Conservation (phyloP, 2,888 invertebrate species). For the Aphrophora alni region DNA sequence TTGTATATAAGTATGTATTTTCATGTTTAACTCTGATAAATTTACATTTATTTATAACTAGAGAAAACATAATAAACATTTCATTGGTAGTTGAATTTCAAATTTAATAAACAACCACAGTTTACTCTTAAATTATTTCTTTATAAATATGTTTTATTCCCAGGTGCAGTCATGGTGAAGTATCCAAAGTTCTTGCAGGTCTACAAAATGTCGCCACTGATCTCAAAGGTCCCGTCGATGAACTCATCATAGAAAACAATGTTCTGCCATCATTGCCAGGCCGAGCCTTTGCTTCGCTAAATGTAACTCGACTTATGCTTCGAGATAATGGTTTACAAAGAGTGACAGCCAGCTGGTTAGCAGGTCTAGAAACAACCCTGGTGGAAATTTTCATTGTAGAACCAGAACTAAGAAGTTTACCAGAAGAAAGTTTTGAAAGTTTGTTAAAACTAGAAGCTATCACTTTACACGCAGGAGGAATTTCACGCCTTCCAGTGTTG, state of each 20-base stretch:
- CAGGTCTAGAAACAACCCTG: constrained; percentile 75
- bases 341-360: constrained; percentile 80
- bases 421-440: constrained; percentile 77
- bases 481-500: constrained; percentile 78
- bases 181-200: constrained; percentile 77
- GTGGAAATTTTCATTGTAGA: constrained; percentile 87
- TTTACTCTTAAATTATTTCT: too few species aligned
- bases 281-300: constrained; percentile 76
- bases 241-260: constrained; percentile 87
- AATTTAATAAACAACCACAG: too few species aligned
- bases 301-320: constrained; percentile 80
- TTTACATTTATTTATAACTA: too few species aligned
- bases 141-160: too few species aligned
- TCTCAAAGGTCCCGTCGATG: constrained; percentile 77
- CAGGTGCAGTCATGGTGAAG: constrained; percentile 92
- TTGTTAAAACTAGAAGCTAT: constrained; percentile 80
- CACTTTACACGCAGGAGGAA: constrained; percentile 77
- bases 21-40: too few species aligned
- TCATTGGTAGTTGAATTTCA: too few species aligned
- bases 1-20: too few species aligned
- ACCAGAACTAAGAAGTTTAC: constrained; percentile 78
- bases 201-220: constrained; percentile 72
- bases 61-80: too few species aligned
- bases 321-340: constrained; percentile 83
- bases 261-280: constrained; percentile 85